Conservation (phyloP, 1,140 invertebrate genomes). For the Eubasilissa regina region DNA sequence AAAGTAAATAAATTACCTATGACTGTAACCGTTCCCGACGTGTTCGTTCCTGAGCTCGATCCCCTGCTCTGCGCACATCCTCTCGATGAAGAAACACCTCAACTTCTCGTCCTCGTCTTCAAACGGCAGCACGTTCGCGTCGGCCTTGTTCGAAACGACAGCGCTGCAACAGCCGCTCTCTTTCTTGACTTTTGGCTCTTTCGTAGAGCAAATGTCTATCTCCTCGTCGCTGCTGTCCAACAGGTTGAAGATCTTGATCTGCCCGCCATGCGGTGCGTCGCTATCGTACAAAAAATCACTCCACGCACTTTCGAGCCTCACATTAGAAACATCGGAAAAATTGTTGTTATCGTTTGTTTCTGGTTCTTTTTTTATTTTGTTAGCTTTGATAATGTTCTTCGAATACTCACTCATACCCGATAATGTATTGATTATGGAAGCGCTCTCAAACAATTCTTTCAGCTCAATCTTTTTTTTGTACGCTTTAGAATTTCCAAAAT, state of each 20-base stretch:
- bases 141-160: slow-evolving; percentile 13
- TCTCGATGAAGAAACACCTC: slow-evolving; percentile 65
- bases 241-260: neutral
- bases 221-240: slow-evolving; percentile 64
- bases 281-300: neutral
- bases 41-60: slow-evolving; percentile 68
- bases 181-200: slow-evolving; percentile 17
- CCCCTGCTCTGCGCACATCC: slow-evolving; percentile 66
- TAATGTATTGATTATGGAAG: slow-evolving; percentile 48
- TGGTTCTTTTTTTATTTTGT: slow-evolving; percentile 1
- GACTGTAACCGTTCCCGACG: slow-evolving; percentile 65
- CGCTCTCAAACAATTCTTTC: slow-evolving; percentile 52
- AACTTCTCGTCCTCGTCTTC: slow-evolving; percentile 63
- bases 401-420: slow-evolving; percentile 24
- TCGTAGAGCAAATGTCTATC: slow-evolving; percentile 63
- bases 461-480: slow-evolving; percentile 29
- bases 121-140: slow-evolving; percentile 63
- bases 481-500: slow-evolving; percentile 19
- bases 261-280: neutral
- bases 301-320: too few relatives aligned
- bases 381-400: neutral
- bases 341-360: neutral
- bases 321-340: too few relatives aligned
- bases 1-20: too few relatives aligned
- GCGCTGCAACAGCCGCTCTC: neutral